A percentile compares a stretch with the other conserved stretches of the same genome.
Evolutionary conservation across 2,113 vertebrate genomes (phyloP).

Genomic region (Notiomystis cincta): DNA sequence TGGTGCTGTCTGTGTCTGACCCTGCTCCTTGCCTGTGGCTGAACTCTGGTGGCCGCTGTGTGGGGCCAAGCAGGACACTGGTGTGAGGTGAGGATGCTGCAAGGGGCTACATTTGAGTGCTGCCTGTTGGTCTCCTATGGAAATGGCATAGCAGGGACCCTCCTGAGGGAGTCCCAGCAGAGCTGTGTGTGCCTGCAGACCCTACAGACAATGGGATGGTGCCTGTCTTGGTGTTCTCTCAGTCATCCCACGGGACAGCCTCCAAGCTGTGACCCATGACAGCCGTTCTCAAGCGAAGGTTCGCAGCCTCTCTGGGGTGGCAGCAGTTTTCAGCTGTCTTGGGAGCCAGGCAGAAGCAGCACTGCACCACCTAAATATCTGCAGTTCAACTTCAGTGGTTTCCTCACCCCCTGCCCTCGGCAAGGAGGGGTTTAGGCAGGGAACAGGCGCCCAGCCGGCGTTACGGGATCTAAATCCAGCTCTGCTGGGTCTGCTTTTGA

Average conservation of each 20-base stretch:
- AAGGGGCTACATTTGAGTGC: neutral
- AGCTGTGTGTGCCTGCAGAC: neutral
- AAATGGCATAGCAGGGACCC: neutral
- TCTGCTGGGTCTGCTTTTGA: neutral
- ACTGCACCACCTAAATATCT: neutral
- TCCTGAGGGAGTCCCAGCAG: neutral
- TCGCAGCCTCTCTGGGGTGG: fast-evolving
- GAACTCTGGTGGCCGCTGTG: neutral
- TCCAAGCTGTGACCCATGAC: neutral
- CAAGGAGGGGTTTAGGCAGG: neutral
- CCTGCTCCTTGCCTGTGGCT: neutral
- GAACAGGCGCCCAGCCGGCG: fast-evolving
- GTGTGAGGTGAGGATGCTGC: neutral
- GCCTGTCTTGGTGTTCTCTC: neutral
- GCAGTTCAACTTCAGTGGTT: neutral
- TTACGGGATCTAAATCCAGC: neutral
- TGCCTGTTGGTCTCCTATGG: neutral
- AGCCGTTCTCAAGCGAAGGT: neutral
- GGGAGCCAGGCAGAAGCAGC: neutral
- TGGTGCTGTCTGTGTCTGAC: neutral
- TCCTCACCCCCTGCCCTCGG: neutral
- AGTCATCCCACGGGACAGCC: neutral
- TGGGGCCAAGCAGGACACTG: neutral
- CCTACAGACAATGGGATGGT: neutral
- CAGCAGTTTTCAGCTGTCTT: neutral